Evolutionary conservation across 2,888 invertebrate species (phyloP), one percentile per base, ranked within the genome.

Genomic region (Gastracanthus pulcherrimus): DNA sequence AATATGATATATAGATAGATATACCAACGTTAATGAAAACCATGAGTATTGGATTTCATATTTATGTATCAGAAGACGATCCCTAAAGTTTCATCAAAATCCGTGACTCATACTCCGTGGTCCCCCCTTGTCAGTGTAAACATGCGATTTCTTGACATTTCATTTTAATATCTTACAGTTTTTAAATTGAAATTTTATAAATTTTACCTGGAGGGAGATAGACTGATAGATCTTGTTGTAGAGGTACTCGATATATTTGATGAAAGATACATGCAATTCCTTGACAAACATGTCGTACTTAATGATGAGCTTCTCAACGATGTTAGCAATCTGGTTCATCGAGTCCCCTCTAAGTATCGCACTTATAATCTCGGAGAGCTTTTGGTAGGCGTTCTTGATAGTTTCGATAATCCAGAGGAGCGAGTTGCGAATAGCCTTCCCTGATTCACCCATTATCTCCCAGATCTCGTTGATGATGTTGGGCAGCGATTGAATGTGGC

Each of bases 361-460:
- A 81, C 94, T 94, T 0, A 95, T 92, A 3, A 96, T 94, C 31
- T 96, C 95, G 9, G 95, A 92, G 19, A 95, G 93, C 87, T 95
- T 95, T 31, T 94, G 93, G 87, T 96, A 96, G 0, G 95, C 95
- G 58, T 92, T 93, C 88, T 96, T 96, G 0, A 96, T 93, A 70
- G 95, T 94, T 82, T 96, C 95, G 0, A 96, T 94, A 0, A 96
- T 93, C 94, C 95, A 96, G 0, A 95, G 92, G 11, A 97, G 92
- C 84, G 96, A 96, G 84, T 96, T 94, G 66, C 96, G 94, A 26
- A 97, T 94, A 0, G 96, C 96, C 84, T 95, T 94, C 9, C 96
- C 96, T 0, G 97, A 96, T 75, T 96, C 96, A 0, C 97, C 97
- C 96, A 97, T 96, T 86, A 96, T 94, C 5, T 96, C 96, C 96